Percentiles rank a stretch among this genome's conserved stretches.
These are phyloP conservation scores for Siniperca undulata DNA, from an alignment of 2,797 vertebrate genomes.

Conservation along the genomic window DNA sequence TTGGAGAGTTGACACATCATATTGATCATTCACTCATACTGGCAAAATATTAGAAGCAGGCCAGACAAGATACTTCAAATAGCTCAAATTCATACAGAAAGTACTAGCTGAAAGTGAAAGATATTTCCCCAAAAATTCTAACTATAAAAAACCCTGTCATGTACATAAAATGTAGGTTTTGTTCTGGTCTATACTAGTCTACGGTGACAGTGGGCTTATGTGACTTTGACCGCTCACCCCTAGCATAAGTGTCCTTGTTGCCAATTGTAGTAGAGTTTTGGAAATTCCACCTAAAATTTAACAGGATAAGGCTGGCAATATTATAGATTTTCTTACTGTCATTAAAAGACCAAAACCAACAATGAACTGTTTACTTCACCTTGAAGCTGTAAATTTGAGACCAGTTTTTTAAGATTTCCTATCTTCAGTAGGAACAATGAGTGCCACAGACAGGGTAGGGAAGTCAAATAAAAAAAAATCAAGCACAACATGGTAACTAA, in stretches of 20 bases:
- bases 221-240: not conserved
- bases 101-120: not conserved
- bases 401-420: too few species aligned
- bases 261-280: not conserved
- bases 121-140: not conserved
- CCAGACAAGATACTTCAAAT: not conserved
- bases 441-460: not conserved
- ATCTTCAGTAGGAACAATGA: not conserved
- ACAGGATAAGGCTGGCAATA: not conserved
- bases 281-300: not conserved
- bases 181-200: not conserved
- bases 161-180: not conserved
- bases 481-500: not conserved
- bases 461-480: not conserved
- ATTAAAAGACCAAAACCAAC: not conserved
- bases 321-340: not conserved
- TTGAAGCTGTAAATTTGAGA: too few species aligned
- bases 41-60: slow-evolving; percentile 10
- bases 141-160: not conserved
- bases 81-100: slow-evolving; percentile 3
- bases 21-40: slow-evolving; percentile 22
- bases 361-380: not conserved
- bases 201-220: not conserved
- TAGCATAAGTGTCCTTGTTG: not conserved
- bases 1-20: slow-evolving; percentile 23